phyloP scores from a whole-genome alignment of 2,113 vertebrate genomes.

The Hyperopisus bebe region DNA sequence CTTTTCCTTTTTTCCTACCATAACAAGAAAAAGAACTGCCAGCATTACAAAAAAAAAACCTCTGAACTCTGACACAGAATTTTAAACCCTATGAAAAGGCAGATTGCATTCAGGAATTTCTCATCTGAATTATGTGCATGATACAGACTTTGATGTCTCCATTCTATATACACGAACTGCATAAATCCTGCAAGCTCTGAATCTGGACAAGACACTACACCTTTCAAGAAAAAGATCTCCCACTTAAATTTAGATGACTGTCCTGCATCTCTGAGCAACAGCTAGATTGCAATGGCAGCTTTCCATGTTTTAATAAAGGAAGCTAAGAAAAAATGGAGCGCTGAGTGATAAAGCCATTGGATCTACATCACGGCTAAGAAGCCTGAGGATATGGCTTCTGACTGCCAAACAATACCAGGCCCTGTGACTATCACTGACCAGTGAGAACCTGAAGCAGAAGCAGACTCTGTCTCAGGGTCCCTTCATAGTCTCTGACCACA shows the following conservation, averaged over 20 bases:
- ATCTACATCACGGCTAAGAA: neutral
- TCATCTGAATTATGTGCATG: neutral
- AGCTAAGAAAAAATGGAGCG: neutral
- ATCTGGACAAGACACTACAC: neutral
- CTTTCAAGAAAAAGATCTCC: neutral
- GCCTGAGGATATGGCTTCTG: neutral
- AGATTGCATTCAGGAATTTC: neutral
- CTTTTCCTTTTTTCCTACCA: neutral
- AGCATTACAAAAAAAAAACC: neutral
- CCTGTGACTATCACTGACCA: neutral
- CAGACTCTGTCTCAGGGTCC: neutral
- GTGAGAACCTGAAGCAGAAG: neutral
- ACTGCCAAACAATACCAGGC: neutral
- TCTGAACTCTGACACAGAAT: neutral
- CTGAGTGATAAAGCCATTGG: neutral
- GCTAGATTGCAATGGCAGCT: neutral
- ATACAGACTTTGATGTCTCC: neutral
- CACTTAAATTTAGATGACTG: neutral
- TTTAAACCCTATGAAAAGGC: neutral
- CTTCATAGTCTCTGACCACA: neutral
- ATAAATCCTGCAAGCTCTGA: neutral
- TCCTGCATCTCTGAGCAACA: neutral
- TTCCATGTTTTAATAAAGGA: neutral
- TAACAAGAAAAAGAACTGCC: neutral
- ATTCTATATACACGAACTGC: neutral